Conservation (phyloP, 2,888 invertebrate genomes). For the Dryocosmus kuriphilus region DNA sequence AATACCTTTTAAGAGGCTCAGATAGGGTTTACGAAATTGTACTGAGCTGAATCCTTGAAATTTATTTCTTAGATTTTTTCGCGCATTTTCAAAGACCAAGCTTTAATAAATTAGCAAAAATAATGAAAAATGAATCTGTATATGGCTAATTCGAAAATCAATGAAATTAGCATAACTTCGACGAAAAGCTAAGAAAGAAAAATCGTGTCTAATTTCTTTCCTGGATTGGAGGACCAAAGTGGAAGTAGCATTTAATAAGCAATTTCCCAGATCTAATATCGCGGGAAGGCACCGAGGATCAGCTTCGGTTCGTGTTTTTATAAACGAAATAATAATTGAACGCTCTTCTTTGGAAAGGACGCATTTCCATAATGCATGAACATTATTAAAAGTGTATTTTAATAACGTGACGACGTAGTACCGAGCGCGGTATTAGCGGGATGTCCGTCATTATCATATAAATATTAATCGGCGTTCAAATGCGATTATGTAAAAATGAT, state of each 20-base stretch:
- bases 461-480: constrained; percentile 66
- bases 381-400: constrained; percentile 59
- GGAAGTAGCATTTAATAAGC: constrained; percentile 35
- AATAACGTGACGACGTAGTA: constrained; percentile 47
- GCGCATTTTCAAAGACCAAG: too few species aligned
- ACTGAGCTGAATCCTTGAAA: constrained; percentile 12
- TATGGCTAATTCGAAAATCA: not conserved
- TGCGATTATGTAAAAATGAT: constrained; percentile 71
- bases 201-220: not conserved
- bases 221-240: not conserved
- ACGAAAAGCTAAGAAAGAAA: not conserved
- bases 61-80: too few species aligned
- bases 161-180: not conserved
- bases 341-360: constrained; percentile 45
- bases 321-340: constrained; percentile 59
- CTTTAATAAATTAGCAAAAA: too few species aligned
- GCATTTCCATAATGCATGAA: constrained; percentile 65
- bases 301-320: constrained; percentile 40
- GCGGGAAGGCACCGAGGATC: constrained; percentile 6
- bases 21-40: constrained; percentile 57
- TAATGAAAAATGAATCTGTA: not conserved
- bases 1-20: constrained; percentile 70
- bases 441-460: constrained; percentile 61
- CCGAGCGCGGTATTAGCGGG: constrained; percentile 51
- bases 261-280: constrained; percentile 24